A percentile compares a stretch with the other conserved stretches of the same genome.
Evolutionary conservation across 1,140 invertebrate species (phyloP).

Genomic region (Ostrea denselamellosa): DNA sequence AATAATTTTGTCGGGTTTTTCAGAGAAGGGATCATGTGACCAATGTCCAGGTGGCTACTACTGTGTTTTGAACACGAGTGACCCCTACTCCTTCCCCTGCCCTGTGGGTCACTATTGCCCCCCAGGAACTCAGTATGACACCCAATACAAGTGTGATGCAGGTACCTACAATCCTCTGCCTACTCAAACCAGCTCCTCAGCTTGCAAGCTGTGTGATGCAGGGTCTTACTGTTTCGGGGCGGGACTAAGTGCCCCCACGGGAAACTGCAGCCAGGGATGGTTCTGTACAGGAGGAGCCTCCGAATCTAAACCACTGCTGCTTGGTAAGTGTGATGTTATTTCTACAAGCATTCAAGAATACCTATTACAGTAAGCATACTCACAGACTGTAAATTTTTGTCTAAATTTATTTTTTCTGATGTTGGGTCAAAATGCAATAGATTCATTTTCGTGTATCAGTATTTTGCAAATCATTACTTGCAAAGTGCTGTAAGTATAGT

Average conservation of each 20-base stretch:
- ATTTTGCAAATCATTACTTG: too few species aligned
- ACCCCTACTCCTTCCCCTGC: slow-evolving; percentile 62
- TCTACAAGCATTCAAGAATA: neutral
- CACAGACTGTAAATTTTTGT: too few species aligned
- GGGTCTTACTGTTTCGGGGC: slow-evolving; percentile 70
- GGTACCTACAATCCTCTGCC: slow-evolving; percentile 72
- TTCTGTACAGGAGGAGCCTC: slow-evolving; percentile 74
- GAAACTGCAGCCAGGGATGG: slow-evolving; percentile 73
- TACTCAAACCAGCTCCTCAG: slow-evolving; percentile 55
- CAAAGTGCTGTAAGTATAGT: too few species aligned
- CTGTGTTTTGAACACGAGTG: slow-evolving; percentile 67
- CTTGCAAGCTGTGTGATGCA: slow-evolving; percentile 71
- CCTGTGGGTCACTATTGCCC: slow-evolving; percentile 72
- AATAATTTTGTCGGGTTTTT: neutral
- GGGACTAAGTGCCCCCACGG: slow-evolving; percentile 63
- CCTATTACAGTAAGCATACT: too few species aligned
- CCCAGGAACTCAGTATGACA: slow-evolving; percentile 66
- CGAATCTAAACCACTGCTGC: slow-evolving; percentile 64
- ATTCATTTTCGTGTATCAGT: too few species aligned
- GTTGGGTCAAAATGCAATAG: too few species aligned
- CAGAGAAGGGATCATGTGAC: slow-evolving; percentile 69
- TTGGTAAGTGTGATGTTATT: slow-evolving; percentile 63
- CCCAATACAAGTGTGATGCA: slow-evolving; percentile 68
- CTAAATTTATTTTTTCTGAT: too few species aligned
- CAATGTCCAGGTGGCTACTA: slow-evolving; percentile 71